These are phyloP conservation scores for Hydropsyche betteni DNA, from an alignment of 2,888 invertebrate genomes.

Conservation along the genomic window DNA sequence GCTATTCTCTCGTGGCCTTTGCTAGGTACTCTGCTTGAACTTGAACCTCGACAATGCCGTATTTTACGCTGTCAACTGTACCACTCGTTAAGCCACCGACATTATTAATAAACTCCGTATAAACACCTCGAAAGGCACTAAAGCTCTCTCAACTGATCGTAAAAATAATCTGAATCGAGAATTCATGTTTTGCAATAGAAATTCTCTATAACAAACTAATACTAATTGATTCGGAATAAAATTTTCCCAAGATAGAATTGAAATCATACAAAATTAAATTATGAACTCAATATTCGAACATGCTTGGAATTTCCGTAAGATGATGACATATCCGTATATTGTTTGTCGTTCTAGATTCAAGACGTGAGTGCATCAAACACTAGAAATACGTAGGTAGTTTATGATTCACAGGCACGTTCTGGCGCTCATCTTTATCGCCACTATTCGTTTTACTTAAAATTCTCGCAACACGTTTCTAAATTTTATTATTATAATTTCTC, in stretches of 20 bases:
- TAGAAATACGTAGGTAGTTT: background rate
- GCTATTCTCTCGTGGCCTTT: constrained; percentile 33
- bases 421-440: background rate
- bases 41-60: constrained; percentile 43
- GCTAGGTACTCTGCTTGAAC: constrained; percentile 40
- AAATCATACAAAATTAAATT: background rate
- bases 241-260: background rate
- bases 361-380: background rate
- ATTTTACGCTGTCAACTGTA: constrained; percentile 40
- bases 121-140: background rate
- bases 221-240: background rate
- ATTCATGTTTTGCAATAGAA: background rate
- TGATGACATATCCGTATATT: constrained; percentile 28
- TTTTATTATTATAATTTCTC: constrained; percentile 1
- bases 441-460: constrained; percentile 25
- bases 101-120: constrained; percentile 35
- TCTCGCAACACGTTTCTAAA: constrained; percentile 2
- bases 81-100: constrained; percentile 39
- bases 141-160: constrained; percentile 7
- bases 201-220: no score
- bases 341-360: constrained; percentile 12
- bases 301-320: constrained; percentile 23
- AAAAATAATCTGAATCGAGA: constrained; percentile 23
- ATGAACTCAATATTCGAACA: constrained; percentile 9
- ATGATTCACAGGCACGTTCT: constrained; percentile 27